Evolutionary conservation across 2,797 vertebrate genomes (phyloP), one percentile per base, ranked within the genome.

Genomic region (Gymnoscopelus braueri): DNA sequence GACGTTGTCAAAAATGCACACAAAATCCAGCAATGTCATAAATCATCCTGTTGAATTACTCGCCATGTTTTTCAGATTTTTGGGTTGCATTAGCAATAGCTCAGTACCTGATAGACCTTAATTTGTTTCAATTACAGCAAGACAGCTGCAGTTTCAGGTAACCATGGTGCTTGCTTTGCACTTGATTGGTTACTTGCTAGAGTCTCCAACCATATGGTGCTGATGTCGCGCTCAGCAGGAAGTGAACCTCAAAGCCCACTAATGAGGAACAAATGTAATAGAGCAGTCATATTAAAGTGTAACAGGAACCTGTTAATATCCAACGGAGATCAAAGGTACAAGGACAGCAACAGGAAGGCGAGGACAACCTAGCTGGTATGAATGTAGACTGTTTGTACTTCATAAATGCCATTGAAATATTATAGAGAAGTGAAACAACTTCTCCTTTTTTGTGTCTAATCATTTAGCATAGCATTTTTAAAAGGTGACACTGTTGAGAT

Each of bases 311-410:
- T 29, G 55, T 50, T 58, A 59, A 35, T 32, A 23, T 29, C 47
- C 56, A 50, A 32, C 55, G 11, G 23, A 62, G 60, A 62, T 62
- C 47, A 62, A 62, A 26, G 23, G 60, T 9, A 23, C 60, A 14
- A 2, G 19, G 19, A 56, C 3, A 24, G 11, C 23, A 23, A 56
- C 54, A 56, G 50, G 50, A 15, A 15, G n/a, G 50, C 12, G 13
- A 51, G n/a, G 50, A 51, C n/a, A 15, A 51, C 39, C 39, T 51
- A 7, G n/a, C 12, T 4, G 50, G n/a, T 51, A 51, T 4, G 50
- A 13, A 51, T 13, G 50, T 51, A 14, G 50, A n/a, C 14, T 13
- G 7, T 29, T 29, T 29, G 39, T 44, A 39, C 35, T 39, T 39
- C 5, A 44, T 44, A 3, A 10, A 44, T 9, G 39, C 39, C 9